These are phyloP conservation scores for Anorthoa munda DNA, from an alignment of 2,888 invertebrate species.

Conservation along the genomic window DNA sequence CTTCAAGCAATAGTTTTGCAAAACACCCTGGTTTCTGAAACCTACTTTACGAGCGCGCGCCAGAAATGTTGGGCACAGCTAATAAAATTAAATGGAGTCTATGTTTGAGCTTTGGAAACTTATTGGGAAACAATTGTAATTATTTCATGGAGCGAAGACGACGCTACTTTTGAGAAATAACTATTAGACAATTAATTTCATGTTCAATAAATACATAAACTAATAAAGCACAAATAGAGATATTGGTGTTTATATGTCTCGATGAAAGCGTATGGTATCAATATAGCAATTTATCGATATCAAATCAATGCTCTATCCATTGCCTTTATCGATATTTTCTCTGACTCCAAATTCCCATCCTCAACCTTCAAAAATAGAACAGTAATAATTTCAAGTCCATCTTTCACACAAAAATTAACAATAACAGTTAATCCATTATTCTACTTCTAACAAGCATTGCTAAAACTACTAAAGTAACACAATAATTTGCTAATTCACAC, in stretches of 20 bases:
- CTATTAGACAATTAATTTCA: not conserved
- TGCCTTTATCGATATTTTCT: not conserved
- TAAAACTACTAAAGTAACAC: slow-evolving; percentile 42
- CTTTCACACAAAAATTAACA: slow-evolving; percentile 6
- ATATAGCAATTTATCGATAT: too few relatives aligned
- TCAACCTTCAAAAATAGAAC: too few relatives aligned
- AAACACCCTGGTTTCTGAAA: slow-evolving; percentile 55
- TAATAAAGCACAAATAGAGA: not conserved
- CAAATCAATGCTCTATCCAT: not conserved
- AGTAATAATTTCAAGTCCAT: not conserved
- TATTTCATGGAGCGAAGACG: slow-evolving; percentile 1
- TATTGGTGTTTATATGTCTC: not conserved
- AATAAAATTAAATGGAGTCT: slow-evolving; percentile 43
- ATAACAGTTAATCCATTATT: slow-evolving; percentile 13
- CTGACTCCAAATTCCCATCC: not conserved
- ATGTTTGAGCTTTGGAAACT: slow-evolving; percentile 32
- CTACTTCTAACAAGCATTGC: slow-evolving; percentile 31
- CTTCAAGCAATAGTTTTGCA: slow-evolving; percentile 60
- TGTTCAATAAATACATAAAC: not conserved
- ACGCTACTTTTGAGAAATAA: not conserved
- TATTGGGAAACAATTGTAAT: slow-evolving; percentile 41
- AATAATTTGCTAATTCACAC: slow-evolving; percentile 63
- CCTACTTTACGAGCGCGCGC: slow-evolving; percentile 40
- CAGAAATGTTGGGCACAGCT: slow-evolving; percentile 30
- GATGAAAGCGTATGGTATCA: not conserved